Base-by-base conservation (phyloP, 2,797 vertebrate species). In the Rousettus madagascariensis region DNA sequence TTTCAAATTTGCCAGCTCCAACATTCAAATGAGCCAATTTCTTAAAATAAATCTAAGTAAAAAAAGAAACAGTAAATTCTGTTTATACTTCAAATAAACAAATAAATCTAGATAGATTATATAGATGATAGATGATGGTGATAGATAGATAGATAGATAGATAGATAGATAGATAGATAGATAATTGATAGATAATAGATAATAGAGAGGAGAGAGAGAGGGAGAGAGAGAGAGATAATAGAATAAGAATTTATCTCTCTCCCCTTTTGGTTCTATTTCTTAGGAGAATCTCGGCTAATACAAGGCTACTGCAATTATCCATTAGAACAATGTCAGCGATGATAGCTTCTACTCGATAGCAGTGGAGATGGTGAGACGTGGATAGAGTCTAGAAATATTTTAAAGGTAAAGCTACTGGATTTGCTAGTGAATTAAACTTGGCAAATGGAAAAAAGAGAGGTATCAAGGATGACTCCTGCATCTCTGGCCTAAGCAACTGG, bases 211-310 rank as follows among this genome's bases (percentile, higher is more conserved):
- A n/a, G n/a, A n/a, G n/a, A n/a, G n/a, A n/a, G n/a, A n/a, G n/a
- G n/a, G n/a, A n/a, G n/a, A 26, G 33, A 74, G 10, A 43, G 20
- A 51, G 36, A 36, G 59, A 28, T 20, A 38, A 68, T n/a, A 65
- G 33, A 28, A n/a, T 22, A 51, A 19, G 20, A 63, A 51, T 20
- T 16, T 41, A 24, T 15, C 36, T n/a, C 22, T 91, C 24, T 59
- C 43, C 36, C 30, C 43, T 53, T 10, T 41, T 17, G 33, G 19
- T 87, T 85, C 95, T 57, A 36, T 71, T 93, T 95, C 93, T 92
- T 72, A 51, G 55, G 22, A 87, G 66, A 92, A 55, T 55, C 30
- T 49, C 49, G 26, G 61, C 61, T 85, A n/a, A 79, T 6, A 11
- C 59, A 77, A 69, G 51, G 51, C 5, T 20, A 9, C 55, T 72